These are phyloP conservation scores for Sinocyclocheilus anshuiensis DNA, from an alignment of 2,113 vertebrate genomes.

Conservation along the genomic window DNA sequence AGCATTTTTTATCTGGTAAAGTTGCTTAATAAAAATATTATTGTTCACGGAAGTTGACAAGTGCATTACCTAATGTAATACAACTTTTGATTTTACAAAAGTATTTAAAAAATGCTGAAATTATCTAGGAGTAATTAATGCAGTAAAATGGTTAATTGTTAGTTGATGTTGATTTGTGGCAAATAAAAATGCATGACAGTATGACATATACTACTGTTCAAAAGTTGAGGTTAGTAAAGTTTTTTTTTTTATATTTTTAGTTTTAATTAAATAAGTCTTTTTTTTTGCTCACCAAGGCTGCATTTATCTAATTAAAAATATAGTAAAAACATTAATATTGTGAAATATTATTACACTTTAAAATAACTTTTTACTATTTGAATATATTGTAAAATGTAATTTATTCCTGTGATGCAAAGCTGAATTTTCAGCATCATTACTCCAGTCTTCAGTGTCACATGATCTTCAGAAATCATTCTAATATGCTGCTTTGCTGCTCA, in stretches of 20 bases:
- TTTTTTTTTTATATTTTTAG: no score
- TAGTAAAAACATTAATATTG: not conserved
- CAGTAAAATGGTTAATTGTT: not conserved
- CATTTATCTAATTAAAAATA: not conserved
- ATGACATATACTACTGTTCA: not conserved
- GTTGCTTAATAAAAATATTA: not conserved
- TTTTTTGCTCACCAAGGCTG: not conserved
- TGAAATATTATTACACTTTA: no score
- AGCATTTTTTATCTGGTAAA: not conserved
- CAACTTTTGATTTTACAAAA: no score
- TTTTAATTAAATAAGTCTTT: not conserved
- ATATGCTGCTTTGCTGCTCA: no score
- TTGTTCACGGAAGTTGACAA: not conserved
- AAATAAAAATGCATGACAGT: not conserved
- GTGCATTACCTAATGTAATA: not conserved
- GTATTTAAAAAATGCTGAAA: no score
- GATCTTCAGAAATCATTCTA: no score
- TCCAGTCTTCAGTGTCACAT: not conserved
- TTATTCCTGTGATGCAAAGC: no score
- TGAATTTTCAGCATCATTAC: no score
- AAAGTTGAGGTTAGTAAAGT: not conserved
- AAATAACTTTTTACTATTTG: no score
- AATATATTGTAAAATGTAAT: no score
- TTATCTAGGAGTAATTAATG: no score
- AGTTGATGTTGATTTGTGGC: not conserved